Evolutionary conservation across 2,888 invertebrate species (phyloP).

Genomic region (Micoletzkya japonica): DNA sequence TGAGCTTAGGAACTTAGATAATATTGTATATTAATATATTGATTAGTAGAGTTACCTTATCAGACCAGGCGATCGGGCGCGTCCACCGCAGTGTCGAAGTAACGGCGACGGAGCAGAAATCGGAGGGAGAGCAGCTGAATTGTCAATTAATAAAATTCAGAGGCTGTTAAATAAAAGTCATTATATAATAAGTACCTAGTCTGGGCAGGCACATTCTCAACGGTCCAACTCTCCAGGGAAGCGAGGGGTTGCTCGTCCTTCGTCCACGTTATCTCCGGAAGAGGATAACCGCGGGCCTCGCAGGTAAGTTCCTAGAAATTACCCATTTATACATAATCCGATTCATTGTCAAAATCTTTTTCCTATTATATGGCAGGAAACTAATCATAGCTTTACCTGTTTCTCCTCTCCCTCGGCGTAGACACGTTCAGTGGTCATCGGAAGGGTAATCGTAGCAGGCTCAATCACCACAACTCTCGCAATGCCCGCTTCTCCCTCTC

Average conservation of each 20-base stretch:
- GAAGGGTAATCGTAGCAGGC: conserved; percentile 51
- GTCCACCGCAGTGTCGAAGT: conserved; percentile 42
- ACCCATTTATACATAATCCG: not conserved
- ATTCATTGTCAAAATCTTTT: not conserved
- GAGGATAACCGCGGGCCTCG: conserved; percentile 58
- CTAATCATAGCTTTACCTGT: conserved; percentile 11
- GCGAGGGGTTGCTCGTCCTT: conserved; percentile 50
- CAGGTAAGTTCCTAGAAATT: conserved; percentile 44
- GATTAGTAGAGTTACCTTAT: conserved; percentile 69
- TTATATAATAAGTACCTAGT: not conserved
- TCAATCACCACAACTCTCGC: conserved; percentile 72
- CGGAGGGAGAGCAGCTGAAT: conserved; percentile 40
- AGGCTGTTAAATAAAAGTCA: not conserved
- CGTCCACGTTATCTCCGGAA: conserved; percentile 52
- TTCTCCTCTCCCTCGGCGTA: conserved; percentile 45
- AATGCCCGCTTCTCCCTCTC: conserved; percentile 76
- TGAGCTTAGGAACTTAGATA: too few species aligned
- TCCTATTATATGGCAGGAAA: not conserved
- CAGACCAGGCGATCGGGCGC: conserved; percentile 76
- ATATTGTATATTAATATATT: not conserved
- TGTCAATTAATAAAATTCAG: too few species aligned
- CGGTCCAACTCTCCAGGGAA: conserved; percentile 1
- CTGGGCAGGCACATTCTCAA: conserved; percentile 20
- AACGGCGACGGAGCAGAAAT: conserved; percentile 44
- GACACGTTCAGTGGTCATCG: conserved; percentile 44